Conservation (phyloP, 2,113 vertebrate species). For the Aepyceros melampus region DNA sequence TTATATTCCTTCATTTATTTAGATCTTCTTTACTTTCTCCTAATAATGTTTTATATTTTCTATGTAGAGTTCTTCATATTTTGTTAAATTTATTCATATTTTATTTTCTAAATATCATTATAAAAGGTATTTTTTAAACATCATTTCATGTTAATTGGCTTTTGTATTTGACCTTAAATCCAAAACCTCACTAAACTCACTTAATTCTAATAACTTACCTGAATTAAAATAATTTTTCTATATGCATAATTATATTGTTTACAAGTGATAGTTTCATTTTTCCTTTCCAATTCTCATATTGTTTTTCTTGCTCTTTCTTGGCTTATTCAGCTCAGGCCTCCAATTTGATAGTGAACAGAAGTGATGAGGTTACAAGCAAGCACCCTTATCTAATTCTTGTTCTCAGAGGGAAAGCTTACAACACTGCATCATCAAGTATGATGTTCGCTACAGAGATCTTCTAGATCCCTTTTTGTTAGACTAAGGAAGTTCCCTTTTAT, state of each 20-base stretch:
- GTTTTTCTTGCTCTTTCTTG: not conserved
- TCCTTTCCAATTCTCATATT: not conserved
- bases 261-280: not conserved
- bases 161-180: slow-evolving; percentile 11
- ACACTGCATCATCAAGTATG: not conserved
- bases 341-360: not conserved
- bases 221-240: not conserved
- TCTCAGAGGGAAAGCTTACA: not conserved
- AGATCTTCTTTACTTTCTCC: not conserved
- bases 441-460: not conserved
- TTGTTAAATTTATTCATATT: not conserved
- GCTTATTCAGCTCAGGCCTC: not conserved
- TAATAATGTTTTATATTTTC: slow-evolving; percentile 16
- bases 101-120: not conserved
- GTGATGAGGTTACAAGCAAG: not conserved
- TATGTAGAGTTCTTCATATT: not conserved
- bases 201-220: not conserved
- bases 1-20: not conserved
- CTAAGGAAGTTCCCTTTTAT: not conserved
- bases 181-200: not conserved
- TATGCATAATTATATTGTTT: not conserved
- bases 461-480: not conserved
- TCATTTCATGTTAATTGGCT: not conserved
- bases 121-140: not conserved
- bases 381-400: not conserved